Base-by-base conservation (phyloP, 2,888 invertebrate species). In the Phasia obesa region DNA sequence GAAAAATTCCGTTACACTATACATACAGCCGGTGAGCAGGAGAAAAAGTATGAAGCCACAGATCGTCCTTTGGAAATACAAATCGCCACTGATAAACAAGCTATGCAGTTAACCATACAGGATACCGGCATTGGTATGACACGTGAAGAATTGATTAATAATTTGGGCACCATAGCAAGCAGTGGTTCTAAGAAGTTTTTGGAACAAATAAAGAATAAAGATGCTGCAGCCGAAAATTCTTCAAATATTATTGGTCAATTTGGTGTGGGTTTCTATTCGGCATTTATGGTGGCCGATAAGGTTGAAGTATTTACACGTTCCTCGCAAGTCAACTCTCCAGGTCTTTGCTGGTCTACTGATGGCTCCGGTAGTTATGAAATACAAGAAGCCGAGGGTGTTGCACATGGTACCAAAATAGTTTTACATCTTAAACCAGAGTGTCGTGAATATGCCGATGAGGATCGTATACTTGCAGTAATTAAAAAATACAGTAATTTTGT, bases 401-500 rank as follows among this genome's bases (percentile, higher is more conserved):
- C 95, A 79, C 93, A 94, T 86, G 99, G 99, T 67, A 99, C 98
- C 0, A 98, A 97, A 93, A 98, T 99, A 86, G 95, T 98, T 51
- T 93, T 99, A 15, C 95, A 98, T 90, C 92, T 99, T 65, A 98
- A 97, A 91, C 93, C 95, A 0, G 98, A 98, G 70, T 95, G 95
- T 88, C 93, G 97, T 70, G 97, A 98, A 90, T 99, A 95, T 92
- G 93, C 97, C 57, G 97, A 98, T 91, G 97, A 98, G 87, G 94
- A 95, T 9, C 94, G 94, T 21, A 95, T 99, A 42, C 94, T 92
- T 95, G 96, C 93, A 85, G 95, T 99, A 53, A 96, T 99, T 21
- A 96, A 96, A 89, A 98, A 98, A 90, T 99, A 99, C 92, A 99
- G 98, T 90, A 99, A 98, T 91, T 99, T 99, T 90, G 97, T 99